Evolutionary conservation across 2,888 invertebrate species (phyloP).

Genomic region (Alloplasta piceator): DNA sequence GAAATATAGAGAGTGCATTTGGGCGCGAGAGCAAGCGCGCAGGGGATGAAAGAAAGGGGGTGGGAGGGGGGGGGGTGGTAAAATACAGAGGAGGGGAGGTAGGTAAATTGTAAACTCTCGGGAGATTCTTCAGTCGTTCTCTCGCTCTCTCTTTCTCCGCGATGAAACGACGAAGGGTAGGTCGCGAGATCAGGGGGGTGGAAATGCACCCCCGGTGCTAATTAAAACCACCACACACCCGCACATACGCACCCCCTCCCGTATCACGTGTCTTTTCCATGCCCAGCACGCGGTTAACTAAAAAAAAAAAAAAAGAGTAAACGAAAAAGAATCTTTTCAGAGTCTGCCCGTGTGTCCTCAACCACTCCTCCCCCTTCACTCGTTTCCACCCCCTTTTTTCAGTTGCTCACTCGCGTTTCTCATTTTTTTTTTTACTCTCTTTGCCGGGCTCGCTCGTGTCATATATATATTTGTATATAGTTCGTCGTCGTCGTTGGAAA

Average conservation of each 20-base stretch:
- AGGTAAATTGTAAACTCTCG: slow-evolving; percentile 73
- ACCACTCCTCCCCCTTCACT: slow-evolving; percentile 59
- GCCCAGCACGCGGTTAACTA: slow-evolving; percentile 70
- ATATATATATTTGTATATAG: slow-evolving; percentile 12
- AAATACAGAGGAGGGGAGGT: slow-evolving; percentile 32
- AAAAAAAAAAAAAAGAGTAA: slow-evolving; percentile 62
- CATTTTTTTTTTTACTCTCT: slow-evolving; percentile 39
- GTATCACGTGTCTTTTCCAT: slow-evolving; percentile 79
- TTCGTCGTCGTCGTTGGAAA: slow-evolving; percentile 29
- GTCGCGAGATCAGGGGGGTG: slow-evolving; percentile 38
- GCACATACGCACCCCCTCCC: slow-evolving; percentile 10
- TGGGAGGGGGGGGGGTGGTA: slow-evolving; percentile 34
- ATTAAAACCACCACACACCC: slow-evolving; percentile 76
- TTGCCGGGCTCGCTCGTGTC: slow-evolving; percentile 24
- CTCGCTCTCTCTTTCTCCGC: slow-evolving; percentile 36
- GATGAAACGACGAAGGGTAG: slow-evolving; percentile 42
- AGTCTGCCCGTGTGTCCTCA: slow-evolving; percentile 57
- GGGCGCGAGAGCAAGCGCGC: not conserved
- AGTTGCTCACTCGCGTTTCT: slow-evolving; percentile 40
- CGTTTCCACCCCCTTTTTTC: slow-evolving; percentile 33
- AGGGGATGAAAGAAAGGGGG: slow-evolving; percentile 35
- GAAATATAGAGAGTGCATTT: slow-evolving; percentile 20
- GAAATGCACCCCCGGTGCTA: slow-evolving; percentile 75
- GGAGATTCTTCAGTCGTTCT: slow-evolving; percentile 72
- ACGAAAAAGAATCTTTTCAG: slow-evolving; percentile 80